Evolutionary conservation across 2,888 invertebrate species (phyloP), one percentile per base, ranked within the genome.

Genomic region (Zeuzera pyrina): DNA sequence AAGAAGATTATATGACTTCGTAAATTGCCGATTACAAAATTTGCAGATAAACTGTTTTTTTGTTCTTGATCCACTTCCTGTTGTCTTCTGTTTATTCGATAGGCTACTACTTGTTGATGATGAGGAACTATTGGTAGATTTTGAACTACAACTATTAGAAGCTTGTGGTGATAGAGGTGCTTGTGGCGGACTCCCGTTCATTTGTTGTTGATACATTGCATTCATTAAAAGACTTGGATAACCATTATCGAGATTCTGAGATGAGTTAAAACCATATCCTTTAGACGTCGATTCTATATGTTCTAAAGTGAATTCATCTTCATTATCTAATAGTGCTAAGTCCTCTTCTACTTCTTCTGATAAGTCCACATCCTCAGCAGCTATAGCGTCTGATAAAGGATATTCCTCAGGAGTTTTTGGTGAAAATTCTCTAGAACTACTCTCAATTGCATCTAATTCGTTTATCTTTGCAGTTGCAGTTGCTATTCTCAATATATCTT

Each of bases 41-140:
- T 96, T 95, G 85, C 98, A 98, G 60, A 98, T 98, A 77, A 97
- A 98, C 73, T 98, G 97, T 72, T 98, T 98, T 81, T 97, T 97
- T 19, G 96, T 95, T 42, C 97, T 86, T 15, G 94, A 91, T 2
- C 91, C 93, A 42, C 90, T 71, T 37, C 69, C 60, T 30, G 71
- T 48, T 3, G 78, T 69, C 51, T 84, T 84, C 43, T 74, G 79
- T 57, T 84, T 83, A 53, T 62, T 76, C 15, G 83, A 71, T 47
- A 81, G 69, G 46, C 74, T 73, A 50, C 83, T 77, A 12, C 70
- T 55, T 14, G 76, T 78, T 12, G 81, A 77, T 3, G 81, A 70
- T 31, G 81, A 69, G 24, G 83, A 77, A 51, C 81, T 76, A 41
- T 81, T 77, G 4, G 79, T 73, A 25, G 79, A 74, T 51, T 83